A percentile compares a stretch with the other conserved stretches of the same genome.
phyloP scores from a whole-genome alignment of 92 coral and sea anemone species.

The Epizoanthus ramosus region DNA sequence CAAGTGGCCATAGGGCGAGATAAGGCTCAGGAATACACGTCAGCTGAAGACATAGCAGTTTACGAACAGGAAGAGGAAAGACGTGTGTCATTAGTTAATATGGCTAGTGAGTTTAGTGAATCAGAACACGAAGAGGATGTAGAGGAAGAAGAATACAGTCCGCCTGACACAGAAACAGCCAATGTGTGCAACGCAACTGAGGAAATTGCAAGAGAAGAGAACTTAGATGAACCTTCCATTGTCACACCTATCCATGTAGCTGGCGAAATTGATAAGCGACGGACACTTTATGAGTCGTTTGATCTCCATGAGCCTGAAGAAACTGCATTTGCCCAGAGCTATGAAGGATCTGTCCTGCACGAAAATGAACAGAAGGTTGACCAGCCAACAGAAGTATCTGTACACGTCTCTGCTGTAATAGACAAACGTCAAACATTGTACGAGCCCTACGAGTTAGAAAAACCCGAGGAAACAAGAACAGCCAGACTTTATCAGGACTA shows the following conservation, averaged over 20 bases:
- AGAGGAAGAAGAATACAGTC: neutral
- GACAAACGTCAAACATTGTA: slow-evolving; percentile 11
- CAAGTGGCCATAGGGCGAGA: slow-evolving; percentile 30
- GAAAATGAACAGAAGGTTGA: neutral
- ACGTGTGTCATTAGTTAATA: slow-evolving; percentile 29
- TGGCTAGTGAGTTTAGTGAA: slow-evolving; percentile 42
- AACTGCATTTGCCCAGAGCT: neutral
- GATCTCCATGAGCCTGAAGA: slow-evolving; percentile 6
- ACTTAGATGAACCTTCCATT: slow-evolving; percentile 12
- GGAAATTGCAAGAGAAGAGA: neutral
- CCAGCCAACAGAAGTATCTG: neutral
- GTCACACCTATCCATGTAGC: neutral
- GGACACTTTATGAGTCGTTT: slow-evolving; percentile 22
- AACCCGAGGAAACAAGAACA: neutral
- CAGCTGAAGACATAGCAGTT: slow-evolving; percentile 11
- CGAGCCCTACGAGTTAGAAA: slow-evolving; percentile 11
- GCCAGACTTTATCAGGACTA: too few species aligned
- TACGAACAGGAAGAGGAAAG: slow-evolving; percentile 26
- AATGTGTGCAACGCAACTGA: neutral
- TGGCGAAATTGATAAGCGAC: slow-evolving; percentile 31
- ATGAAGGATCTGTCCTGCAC: neutral
- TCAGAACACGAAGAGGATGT: slow-evolving; percentile 16
- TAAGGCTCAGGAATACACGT: slow-evolving; percentile 24
- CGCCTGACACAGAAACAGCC: slow-evolving; percentile 17
- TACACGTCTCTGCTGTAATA: neutral